Evolutionary conservation across 2,888 invertebrate genomes (phyloP).

Genomic region (Thereva nobilitata): DNA sequence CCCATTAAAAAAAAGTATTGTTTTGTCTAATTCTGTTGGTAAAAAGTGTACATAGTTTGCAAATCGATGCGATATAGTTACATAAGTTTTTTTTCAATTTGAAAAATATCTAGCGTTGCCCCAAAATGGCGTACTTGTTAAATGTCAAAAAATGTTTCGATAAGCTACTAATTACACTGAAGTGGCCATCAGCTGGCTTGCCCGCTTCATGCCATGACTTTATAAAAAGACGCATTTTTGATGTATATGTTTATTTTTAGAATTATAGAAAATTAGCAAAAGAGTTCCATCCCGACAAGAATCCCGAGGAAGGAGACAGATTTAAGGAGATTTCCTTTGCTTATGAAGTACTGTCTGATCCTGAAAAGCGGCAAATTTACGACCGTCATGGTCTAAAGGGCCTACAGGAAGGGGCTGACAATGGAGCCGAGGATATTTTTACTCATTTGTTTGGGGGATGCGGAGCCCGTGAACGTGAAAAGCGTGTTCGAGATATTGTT

Average conservation of each 20-base stretch:
- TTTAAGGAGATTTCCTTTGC: constrained; percentile 96
- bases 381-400: constrained; percentile 88
- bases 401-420: constrained; percentile 75
- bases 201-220: no score
- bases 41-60: no score
- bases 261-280: constrained; percentile 90
- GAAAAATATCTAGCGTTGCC: no score
- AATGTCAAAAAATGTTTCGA: no score
- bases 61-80: no score
- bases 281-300: constrained; percentile 92
- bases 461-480: constrained; percentile 61
- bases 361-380: constrained; percentile 82
- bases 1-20: no score
- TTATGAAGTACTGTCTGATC: constrained; percentile 89
- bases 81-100: no score
- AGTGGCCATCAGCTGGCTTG: no score
- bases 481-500: constrained; percentile 77
- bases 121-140: no score
- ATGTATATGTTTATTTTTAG: constrained; percentile 61
- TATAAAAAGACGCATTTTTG: no score
- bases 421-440: constrained; percentile 69
- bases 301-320: constrained; percentile 87
- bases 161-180: no score
- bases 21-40: no score
- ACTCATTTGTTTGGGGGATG: constrained; percentile 71